Base-by-base conservation (phyloP, 2,797 vertebrate species). In the Rhinogobio ventralis region DNA sequence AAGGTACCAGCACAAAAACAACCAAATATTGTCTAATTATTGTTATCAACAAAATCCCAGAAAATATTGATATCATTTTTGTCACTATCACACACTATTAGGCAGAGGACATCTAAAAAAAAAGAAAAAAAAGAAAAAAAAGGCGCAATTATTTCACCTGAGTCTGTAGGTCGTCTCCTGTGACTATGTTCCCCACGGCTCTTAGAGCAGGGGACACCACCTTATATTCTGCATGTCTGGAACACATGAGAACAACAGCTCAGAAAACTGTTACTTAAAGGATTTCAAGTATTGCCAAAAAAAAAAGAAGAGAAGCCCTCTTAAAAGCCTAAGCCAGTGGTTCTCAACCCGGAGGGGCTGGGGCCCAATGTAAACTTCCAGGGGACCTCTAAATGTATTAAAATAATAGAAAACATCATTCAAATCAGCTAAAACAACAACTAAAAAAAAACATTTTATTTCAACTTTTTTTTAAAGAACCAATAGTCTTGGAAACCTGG, bases 151-250 rank as follows among this genome's bases (percentile, higher is more conserved):
- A 19, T 45, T 13, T 92, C 90, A 98, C 98, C 96, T 99, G 97
- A 88, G 98, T 99, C 92, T 99, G 98, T 86, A 97, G 95, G 93
- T 98, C 97, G 92, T 98, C 97, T 88, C 97, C 98, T 82, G 98
- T 99, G 84, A 99, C 97, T 88, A 99, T 98, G 93, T 99, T 99
- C 89, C 97, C 98, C 90, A 99, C 97, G 67, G 97, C 97, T 92
- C 97, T 95, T 89, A 99, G 92, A 68, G 97, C 97, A 92, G 98
- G 97, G 20, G 97, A 98, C n/a, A 98, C 97, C 89, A 99, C 98
- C 91, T 99, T 99, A 91, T 97, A 98, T 92, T 99, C 97, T 84
- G 96, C 93, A 90, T 99, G 97, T 96, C 97, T 99, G 69, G 2
- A 88, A 85, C 33, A 88, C 36, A 93, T 89, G 90, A 82, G 49